phyloP scores from a whole-genome alignment of 2,888 invertebrate species.

The Drosophila colorata region DNA sequence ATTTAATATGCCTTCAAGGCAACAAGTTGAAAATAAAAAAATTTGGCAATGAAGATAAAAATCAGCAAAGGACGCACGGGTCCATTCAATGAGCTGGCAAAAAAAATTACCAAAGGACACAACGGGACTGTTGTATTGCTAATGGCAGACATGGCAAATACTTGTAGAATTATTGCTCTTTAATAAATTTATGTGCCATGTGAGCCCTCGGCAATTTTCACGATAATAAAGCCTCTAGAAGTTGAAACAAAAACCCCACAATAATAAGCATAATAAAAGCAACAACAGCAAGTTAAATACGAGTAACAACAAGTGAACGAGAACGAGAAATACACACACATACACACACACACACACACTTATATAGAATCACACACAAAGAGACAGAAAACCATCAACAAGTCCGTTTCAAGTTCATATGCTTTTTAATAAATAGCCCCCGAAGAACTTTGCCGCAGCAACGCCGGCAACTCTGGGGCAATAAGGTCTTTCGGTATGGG shows the following conservation, averaged over 20 bases:
- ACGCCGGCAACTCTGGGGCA: slow-evolving; percentile 28
- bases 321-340: slow-evolving; percentile 20
- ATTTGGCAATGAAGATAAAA: slow-evolving; percentile 1
- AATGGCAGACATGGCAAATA: slow-evolving; percentile 33
- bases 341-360: slow-evolving; percentile 22
- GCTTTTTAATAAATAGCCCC: slow-evolving; percentile 80
- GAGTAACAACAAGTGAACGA: slow-evolving; percentile 41
- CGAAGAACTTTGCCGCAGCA: slow-evolving; percentile 64
- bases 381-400: slow-evolving; percentile 66
- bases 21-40: slow-evolving; percentile 18
- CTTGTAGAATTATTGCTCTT: slow-evolving; percentile 56
- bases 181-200: slow-evolving; percentile 70
- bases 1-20: slow-evolving; percentile 10
- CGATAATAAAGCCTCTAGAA: slow-evolving; percentile 56
- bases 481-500: slow-evolving; percentile 10
- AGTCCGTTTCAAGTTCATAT: slow-evolving; percentile 82
- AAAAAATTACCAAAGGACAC: not conserved
- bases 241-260: slow-evolving; percentile 55
- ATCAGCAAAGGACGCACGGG: slow-evolving; percentile 29
- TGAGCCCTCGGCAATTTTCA: slow-evolving; percentile 52
- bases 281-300: slow-evolving; percentile 53
- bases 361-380: slow-evolving; percentile 19
- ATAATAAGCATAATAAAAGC: slow-evolving; percentile 72
- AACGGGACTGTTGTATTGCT: slow-evolving; percentile 9
- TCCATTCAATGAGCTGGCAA: slow-evolving; percentile 24